Base-by-base conservation (phyloP, 2,113 vertebrate species). In the Stomatorhinus ivindoensis region DNA sequence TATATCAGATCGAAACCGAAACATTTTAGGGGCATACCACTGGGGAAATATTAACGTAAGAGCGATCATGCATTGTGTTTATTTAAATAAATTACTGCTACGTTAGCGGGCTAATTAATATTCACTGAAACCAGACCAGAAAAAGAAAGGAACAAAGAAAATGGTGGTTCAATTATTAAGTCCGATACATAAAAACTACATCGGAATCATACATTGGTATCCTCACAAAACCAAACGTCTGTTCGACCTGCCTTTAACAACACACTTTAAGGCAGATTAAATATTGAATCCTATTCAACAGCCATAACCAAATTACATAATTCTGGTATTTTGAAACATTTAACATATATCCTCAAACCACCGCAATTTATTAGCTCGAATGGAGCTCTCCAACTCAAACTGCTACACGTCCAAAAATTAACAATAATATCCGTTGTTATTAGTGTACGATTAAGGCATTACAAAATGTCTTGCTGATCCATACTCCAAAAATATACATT, bases 41-140 rank as follows among this genome's bases (percentile, higher is more conserved):
- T 24, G 42, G 13, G 69, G 50, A n/a, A 88, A 51, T 87, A 88
- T 73, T 47, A 85, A 65, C 24, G 83, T 90, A 91, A 82, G 90
- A 91, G 88, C 86, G 91, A 48, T 89, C 90, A 95, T 90, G 94
- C 94, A 95, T 93, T 90, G 42, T 92, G 93, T 90, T 87, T 19
- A 51, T 91, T 94, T 93, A 94, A 96, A 96, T 95, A 95, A 95
- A 95, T 95, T 96, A 92, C 19, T 93, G 92, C 91, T 93, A 94
- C 89, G 91, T 93, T 88, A 93, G 90, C 31, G 51, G 76, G 50
- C 27, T 88, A 91, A 90, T 91, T 90, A 93, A 94, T 95, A 95
- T 95, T 95, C 94, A 94, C 94, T 93, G 94, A 91, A 88, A 76
- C 51, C 90, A 95, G 93, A 88, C 50, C 50, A 76, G 17, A 21